phyloP scores from a whole-genome alignment of 2,797 vertebrate genomes.

The Enteromius unitaeniatus region DNA sequence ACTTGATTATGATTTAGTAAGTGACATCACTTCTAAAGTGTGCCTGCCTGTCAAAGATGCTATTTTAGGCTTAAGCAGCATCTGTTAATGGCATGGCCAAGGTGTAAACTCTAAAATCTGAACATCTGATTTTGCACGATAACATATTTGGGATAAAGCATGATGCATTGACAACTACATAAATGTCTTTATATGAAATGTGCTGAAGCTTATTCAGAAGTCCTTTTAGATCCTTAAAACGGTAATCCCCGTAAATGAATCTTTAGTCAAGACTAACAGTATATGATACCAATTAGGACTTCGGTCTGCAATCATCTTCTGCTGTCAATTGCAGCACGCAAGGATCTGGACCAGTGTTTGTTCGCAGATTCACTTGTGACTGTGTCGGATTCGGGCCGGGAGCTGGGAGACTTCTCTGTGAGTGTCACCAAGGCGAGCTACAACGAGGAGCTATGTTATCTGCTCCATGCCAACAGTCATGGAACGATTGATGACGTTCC shows the following conservation, averaged over 20 bases:
- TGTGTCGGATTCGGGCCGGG: conserved; percentile 74
- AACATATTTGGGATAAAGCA: not conserved
- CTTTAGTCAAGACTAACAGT: not conserved
- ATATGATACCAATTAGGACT: not conserved
- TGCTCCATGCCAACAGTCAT: conserved; percentile 81
- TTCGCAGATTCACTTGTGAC: conserved; percentile 85
- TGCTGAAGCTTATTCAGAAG: not conserved
- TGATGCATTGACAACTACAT: not conserved
- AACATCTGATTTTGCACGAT: not conserved
- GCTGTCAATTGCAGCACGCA: conserved; percentile 67
- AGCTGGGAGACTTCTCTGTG: conserved; percentile 80
- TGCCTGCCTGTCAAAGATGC: not conserved
- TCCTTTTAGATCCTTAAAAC: not conserved
- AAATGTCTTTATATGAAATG: not conserved
- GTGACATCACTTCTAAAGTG: not conserved
- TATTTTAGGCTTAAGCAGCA: conserved; percentile 37
- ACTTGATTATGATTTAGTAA: not conserved
- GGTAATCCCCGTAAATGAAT: not conserved
- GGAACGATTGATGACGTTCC: conserved; percentile 75
- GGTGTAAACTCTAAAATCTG: not conserved
- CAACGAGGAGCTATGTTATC: conserved; percentile 71
- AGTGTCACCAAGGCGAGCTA: conserved; percentile 74
- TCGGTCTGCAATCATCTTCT: not conserved
- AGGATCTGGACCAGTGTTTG: conserved; percentile 80
- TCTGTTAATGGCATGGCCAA: conserved; percentile 39